A percentile compares a stretch with the other conserved stretches of the same genome.
phyloP scores from a whole-genome alignment of 2,888 invertebrate genomes.

The Cistogaster globosa region DNA sequence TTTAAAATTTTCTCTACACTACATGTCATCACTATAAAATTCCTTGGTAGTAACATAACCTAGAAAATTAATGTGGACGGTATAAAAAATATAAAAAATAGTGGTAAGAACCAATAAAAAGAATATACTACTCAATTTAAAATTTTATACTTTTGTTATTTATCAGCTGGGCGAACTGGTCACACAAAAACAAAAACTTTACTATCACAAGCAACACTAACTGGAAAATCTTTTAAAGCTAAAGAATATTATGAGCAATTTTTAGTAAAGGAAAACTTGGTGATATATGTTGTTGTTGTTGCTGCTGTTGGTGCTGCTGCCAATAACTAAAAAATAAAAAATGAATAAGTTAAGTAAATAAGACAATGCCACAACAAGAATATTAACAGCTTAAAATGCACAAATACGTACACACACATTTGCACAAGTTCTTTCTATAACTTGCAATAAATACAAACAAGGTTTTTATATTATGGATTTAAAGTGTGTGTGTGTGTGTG shows the following conservation, averaged over 20 bases:
- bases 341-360: slow-evolving; percentile 51
- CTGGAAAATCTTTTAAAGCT: neutral
- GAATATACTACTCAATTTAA: slow-evolving; percentile 22
- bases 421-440: no score
- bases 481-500: neutral
- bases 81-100: slow-evolving; percentile 60
- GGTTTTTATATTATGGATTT: neutral
- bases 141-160: slow-evolving; percentile 40
- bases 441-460: neutral
- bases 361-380: slow-evolving; percentile 35
- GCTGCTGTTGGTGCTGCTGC: slow-evolving; percentile 11
- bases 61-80: slow-evolving; percentile 53
- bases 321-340: slow-evolving; percentile 24
- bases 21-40: slow-evolving; percentile 29
- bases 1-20: neutral
- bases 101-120: slow-evolving; percentile 39
- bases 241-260: neutral
- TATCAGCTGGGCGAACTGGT: slow-evolving; percentile 26
- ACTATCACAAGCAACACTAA: neutral
- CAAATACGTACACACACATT: neutral
- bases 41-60: slow-evolving; percentile 16
- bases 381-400: slow-evolving; percentile 21
- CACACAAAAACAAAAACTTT: slow-evolving; percentile 8
- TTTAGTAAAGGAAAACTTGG: neutral
- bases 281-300: slow-evolving; percentile 4